A percentile compares a stretch with the other conserved stretches of the same genome.
Conservation (phyloP, 2,113 vertebrate species). For the Dicerorhinus sumatrensis region DNA sequence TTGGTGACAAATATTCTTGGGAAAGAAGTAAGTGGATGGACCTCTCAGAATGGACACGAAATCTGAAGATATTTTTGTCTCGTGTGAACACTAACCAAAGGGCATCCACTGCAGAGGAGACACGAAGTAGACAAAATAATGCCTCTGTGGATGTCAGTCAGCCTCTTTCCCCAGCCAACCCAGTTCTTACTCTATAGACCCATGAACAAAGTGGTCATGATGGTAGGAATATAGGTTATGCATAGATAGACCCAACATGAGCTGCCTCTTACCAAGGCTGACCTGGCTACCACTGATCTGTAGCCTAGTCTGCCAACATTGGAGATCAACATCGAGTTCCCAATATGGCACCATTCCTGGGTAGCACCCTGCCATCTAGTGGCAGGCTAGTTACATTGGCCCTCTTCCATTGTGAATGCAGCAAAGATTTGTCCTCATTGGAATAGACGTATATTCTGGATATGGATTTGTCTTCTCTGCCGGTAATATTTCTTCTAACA, state of each 20-base stretch:
- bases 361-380: constrained; percentile 65
- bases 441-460: background rate
- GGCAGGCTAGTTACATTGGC: constrained; percentile 39
- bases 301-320: background rate
- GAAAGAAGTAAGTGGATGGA: background rate
- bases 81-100: background rate
- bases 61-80: background rate
- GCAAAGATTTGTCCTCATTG: background rate
- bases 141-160: background rate
- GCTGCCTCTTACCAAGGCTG: background rate
- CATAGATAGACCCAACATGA: background rate
- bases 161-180: background rate
- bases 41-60: background rate
- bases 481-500: background rate
- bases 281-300: background rate
- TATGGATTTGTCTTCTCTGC: background rate
- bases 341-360: constrained; percentile 56
- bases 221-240: background rate
- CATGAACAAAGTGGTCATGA: background rate
- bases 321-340: background rate
- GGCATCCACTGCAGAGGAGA: background rate
- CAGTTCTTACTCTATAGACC: background rate
- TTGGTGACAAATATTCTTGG: background rate
- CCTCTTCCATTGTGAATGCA: background rate
- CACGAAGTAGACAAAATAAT: background rate